phyloP scores from a whole-genome alignment of 2,888 invertebrate genomes.

The Nomada lathburiana region DNA sequence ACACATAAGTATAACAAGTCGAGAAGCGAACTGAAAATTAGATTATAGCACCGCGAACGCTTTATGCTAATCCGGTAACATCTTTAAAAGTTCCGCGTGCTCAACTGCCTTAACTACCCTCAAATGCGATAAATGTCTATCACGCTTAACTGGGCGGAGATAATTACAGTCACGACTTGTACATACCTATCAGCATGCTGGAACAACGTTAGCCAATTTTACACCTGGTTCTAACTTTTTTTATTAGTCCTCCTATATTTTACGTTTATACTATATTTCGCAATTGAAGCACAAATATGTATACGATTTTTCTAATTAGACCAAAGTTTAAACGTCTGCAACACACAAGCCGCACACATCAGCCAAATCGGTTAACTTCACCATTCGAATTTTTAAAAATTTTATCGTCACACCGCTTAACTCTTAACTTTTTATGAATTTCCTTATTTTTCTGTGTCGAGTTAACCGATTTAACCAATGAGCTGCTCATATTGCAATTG shows the following conservation, averaged over 20 bases:
- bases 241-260: constrained; percentile 29
- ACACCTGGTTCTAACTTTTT: constrained; percentile 23
- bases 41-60: constrained; percentile 3
- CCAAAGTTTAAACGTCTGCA: too few relatives aligned
- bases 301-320: not conserved
- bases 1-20: constrained; percentile 6
- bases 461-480: too few relatives aligned
- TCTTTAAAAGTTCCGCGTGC: constrained; percentile 16
- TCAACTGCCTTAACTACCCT: constrained; percentile 13
- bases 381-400: too few relatives aligned
- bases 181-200: constrained; percentile 12
- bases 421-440: too few relatives aligned
- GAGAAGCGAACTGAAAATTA: constrained; percentile 26
- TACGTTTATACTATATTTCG: not conserved
- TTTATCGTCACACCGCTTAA: too few relatives aligned
- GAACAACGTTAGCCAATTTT: constrained; percentile 39
- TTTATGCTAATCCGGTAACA: not conserved
- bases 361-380: too few relatives aligned
- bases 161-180: constrained; percentile 45
- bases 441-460: too few relatives aligned
- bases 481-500: too few relatives aligned
- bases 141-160: constrained; percentile 15
- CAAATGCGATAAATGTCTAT: constrained; percentile 31
- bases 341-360: too few relatives aligned
- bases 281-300: not conserved